phyloP scores from a whole-genome alignment of 2,113 vertebrate genomes.

The Oryctolagus cuniculus region mOryCun1.1 NC_091438.1:125406001-125406500 shows the following conservation, averaged over 20 bases:
- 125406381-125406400: neutral
- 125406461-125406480: neutral
- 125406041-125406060: too few species aligned
- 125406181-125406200: constrained; percentile 74
- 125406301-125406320: neutral
- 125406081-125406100: neutral
- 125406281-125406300: constrained; percentile 35
- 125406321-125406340: constrained; percentile 22
- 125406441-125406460: neutral
- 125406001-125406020: neutral
- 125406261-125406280: constrained; percentile 22
- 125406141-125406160: constrained; percentile 61
- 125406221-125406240: constrained; percentile 82
- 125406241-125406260: constrained; percentile 80
- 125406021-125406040: neutral
- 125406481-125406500: neutral
- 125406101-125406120: neutral
- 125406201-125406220: constrained; percentile 73
- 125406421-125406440: neutral
- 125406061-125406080: neutral
- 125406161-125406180: constrained; percentile 42
- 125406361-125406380: neutral
- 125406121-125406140: neutral
- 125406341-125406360: neutral
- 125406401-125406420: neutral